A percentile compares a stretch with the other conserved stretches of the same genome.
Conservation (phyloP, 2,113 vertebrate species). For the Odocoileus virginianus region DNA sequence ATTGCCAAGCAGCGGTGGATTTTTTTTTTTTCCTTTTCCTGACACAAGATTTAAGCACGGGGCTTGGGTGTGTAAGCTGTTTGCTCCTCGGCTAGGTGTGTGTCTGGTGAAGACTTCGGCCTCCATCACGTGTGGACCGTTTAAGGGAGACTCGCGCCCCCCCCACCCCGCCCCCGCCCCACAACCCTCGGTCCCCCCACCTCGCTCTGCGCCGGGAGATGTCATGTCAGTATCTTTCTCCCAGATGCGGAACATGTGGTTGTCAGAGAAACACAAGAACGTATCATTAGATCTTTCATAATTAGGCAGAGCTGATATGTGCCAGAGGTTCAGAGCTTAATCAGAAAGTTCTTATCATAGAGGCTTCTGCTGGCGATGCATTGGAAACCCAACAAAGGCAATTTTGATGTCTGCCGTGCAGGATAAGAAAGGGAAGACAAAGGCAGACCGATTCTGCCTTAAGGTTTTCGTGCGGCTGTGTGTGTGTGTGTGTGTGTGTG, state of each 20-base stretch:
- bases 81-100: background rate
- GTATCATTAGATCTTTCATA: conserved; percentile 13
- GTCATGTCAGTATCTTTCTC: background rate
- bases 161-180: fast-evolving
- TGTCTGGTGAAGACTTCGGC: background rate
- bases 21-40: background rate
- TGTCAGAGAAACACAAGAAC: conserved; percentile 54
- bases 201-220: background rate
- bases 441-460: conserved; percentile 44
- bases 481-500: background rate
- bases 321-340: conserved; percentile 49
- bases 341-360: conserved; percentile 62
- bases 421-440: conserved; percentile 68
- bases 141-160: background rate
- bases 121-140: background rate
- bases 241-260: background rate
- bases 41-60: background rate
- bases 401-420: conserved; percentile 45
- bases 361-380: conserved; percentile 54
- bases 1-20: background rate
- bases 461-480: conserved; percentile 15
- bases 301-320: conserved; percentile 9
- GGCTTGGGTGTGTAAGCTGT: background rate
- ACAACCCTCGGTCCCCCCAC: background rate
- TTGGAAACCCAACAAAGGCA: conserved; percentile 52